A percentile compares a stretch with the other conserved stretches of the same genome.
phyloP scores from a whole-genome alignment of 2,888 invertebrate genomes.

The Agriopis leucophaearia region DNA sequence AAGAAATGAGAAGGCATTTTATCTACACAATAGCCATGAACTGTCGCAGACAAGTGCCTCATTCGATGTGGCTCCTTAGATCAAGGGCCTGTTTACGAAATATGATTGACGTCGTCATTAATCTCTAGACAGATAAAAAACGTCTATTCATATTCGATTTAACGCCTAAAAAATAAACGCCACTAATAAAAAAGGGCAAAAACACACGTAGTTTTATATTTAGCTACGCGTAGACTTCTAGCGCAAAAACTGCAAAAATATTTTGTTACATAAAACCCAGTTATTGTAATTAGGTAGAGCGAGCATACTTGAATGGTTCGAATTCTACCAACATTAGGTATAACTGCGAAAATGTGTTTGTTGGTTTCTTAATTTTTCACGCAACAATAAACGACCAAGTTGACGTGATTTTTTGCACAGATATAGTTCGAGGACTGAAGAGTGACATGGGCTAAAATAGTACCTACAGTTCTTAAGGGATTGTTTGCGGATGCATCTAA shows the following conservation, averaged over 20 bases:
- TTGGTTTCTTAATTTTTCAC: too few relatives aligned
- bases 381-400: too few relatives aligned
- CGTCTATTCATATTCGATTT: neutral
- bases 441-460: too few relatives aligned
- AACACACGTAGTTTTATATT: neutral
- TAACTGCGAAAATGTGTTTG: too few relatives aligned
- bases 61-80: neutral
- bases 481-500: too few relatives aligned
- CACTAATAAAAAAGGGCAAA: conserved; percentile 7
- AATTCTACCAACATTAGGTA: neutral
- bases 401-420: too few relatives aligned
- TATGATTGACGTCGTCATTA: conserved; percentile 14
- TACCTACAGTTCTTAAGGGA: too few relatives aligned
- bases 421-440: too few relatives aligned
- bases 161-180: conserved; percentile 11
- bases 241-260: conserved; percentile 10
- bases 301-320: neutral
- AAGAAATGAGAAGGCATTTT: neutral
- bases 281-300: neutral
- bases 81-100: conserved; percentile 4
- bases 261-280: neutral
- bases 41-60: neutral
- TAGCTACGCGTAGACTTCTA: neutral
- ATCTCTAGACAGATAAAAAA: neutral
- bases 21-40: neutral